Conservation (phyloP, 2,797 vertebrate species). For the Rhynchotus rufescens region DNA sequence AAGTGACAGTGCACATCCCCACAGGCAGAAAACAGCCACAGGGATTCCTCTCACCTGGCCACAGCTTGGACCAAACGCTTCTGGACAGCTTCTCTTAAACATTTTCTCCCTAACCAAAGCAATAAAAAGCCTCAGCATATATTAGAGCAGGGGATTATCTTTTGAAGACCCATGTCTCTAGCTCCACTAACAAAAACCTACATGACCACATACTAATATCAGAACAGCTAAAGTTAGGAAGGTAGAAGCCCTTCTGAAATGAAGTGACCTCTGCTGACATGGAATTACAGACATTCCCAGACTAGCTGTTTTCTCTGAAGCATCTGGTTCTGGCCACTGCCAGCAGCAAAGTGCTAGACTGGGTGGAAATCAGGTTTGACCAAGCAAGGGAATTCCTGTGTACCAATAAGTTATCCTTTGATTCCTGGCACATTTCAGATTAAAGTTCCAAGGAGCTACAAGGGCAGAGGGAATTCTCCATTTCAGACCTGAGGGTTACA, state of each 20-base stretch:
- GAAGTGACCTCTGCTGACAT: not conserved
- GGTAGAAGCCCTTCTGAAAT: not conserved
- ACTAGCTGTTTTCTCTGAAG: not conserved
- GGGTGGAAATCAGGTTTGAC: constrained; percentile 50
- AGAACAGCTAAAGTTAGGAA: not conserved
- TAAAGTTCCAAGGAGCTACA: constrained; percentile 49
- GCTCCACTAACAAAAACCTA: not conserved
- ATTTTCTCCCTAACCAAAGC: not conserved
- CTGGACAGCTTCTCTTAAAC: not conserved
- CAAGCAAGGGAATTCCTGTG: constrained; percentile 30
- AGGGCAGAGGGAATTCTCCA: constrained; percentile 50
- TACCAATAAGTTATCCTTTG: constrained; percentile 47
- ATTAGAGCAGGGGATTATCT: not conserved
- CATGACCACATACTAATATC: not conserved
- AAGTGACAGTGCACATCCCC: not conserved
- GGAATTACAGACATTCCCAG: not conserved
- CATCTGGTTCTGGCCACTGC: constrained; percentile 18
- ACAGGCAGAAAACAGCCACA: not conserved
- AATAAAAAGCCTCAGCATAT: not conserved
- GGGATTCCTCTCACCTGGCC: not conserved
- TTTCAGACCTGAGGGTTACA: constrained; percentile 28
- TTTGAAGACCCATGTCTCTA: not conserved
- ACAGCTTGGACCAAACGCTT: not conserved
- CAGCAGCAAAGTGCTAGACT: not conserved
- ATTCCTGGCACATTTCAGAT: constrained; percentile 37